These are phyloP conservation scores for Python bivittatus DNA, from an alignment of 2,113 vertebrate species.

Conservation along the genomic window DNA sequence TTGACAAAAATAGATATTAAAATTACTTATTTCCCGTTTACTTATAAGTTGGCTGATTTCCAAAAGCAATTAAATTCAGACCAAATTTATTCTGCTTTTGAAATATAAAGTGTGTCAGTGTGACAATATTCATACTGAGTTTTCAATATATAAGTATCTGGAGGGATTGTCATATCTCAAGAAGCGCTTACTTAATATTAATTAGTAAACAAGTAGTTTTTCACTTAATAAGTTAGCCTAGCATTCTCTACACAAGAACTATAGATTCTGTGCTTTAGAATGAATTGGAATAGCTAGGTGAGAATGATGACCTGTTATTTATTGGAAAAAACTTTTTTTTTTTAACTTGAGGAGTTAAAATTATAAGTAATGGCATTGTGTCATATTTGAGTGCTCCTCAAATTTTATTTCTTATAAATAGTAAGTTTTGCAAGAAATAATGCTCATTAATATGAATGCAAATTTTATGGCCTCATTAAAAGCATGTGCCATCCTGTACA, in stretches of 20 bases:
- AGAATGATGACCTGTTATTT: neutral
- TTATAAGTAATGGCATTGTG: neutral
- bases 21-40: neutral
- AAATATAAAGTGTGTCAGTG: neutral
- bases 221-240: neutral
- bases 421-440: neutral
- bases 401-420: neutral
- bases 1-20: slow-evolving; percentile 27
- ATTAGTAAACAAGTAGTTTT: neutral
- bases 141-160: neutral
- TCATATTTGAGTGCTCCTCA: neutral
- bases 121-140: neutral
- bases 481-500: neutral
- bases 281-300: neutral
- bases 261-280: neutral
- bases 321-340: neutral
- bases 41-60: neutral
- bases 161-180: neutral
- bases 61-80: neutral
- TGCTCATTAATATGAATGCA: neutral
- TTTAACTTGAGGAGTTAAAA: neutral
- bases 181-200: neutral
- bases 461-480: neutral
- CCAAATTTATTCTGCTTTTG: neutral
- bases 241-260: neutral